Percentiles rank a stretch among this genome's conserved stretches.
Evolutionary conservation across 2,797 vertebrate species (phyloP).

Genomic region (Gymnothorax javanicus): DNA sequence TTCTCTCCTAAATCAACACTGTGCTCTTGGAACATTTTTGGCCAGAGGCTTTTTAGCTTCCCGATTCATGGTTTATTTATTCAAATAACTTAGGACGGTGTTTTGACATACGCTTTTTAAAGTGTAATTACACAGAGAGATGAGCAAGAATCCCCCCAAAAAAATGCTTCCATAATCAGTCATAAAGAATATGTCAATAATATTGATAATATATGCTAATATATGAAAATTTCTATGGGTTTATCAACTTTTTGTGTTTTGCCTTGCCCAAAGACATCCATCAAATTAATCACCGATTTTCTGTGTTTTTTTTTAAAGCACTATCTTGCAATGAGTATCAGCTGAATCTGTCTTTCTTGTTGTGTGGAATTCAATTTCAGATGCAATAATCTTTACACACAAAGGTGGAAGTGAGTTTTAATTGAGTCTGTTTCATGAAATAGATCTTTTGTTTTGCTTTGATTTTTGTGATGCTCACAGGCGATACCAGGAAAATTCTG

Average conservation of each 20-base stretch:
- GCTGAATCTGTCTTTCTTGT: background rate
- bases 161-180: constrained; percentile 52
- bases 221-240: constrained; percentile 37
- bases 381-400: constrained; percentile 15
- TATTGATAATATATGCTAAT: constrained; percentile 59
- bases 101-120: constrained; percentile 47
- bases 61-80: constrained; percentile 42
- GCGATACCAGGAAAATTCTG: constrained; percentile 38
- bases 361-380: constrained; percentile 6
- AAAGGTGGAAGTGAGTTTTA: constrained; percentile 6
- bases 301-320: background rate
- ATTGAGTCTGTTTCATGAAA: constrained; percentile 15
- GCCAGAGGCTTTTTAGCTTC: constrained; percentile 27
- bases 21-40: constrained; percentile 50
- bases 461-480: constrained; percentile 39
- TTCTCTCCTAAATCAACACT: background rate
- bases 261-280: background rate
- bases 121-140: constrained; percentile 63
- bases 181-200: constrained; percentile 47
- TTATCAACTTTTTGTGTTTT: background rate
- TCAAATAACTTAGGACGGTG: constrained; percentile 47
- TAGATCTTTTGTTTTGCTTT: background rate
- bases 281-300: background rate
- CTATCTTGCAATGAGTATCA: background rate
- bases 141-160: constrained; percentile 51